Base-by-base conservation (phyloP, 1,140 invertebrate species). In the Heliconius eleuchia region DNA sequence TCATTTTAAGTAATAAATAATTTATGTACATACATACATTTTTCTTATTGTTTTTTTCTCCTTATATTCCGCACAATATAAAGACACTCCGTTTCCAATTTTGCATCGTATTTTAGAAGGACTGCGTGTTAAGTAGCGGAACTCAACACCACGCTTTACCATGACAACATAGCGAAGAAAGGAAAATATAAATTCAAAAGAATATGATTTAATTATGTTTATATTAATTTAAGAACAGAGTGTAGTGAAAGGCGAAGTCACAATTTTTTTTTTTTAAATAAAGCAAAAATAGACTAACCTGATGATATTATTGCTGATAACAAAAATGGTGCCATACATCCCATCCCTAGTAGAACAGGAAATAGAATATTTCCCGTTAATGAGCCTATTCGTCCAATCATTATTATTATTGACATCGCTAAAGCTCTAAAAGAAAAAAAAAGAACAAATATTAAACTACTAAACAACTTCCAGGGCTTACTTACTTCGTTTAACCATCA, bases 311-410 rank as follows among this genome's bases (percentile, higher is more conserved):
- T 55, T 13, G 87, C 85, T 30, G 87, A 76, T 0, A 83, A 71
- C 6, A 90, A 52, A 76, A 91, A 91, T 7, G 90, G 90, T 3
- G 84, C 86, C 89, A 91, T 91, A 76, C 90, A 91, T n/a, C 88
- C 88, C 70, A 80, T 70, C 23, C 85, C 74, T 73, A 91, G 71
- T 73, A 91, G 80, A 19, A 91, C 78, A 8, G 90, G 90, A 60
- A 91, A 91, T 30, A 91, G 60, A 34, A 91, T 83, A 77, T 87
- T 87, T 23, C 86, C 86, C 16, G 82, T 60, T 5, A 87, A 77
- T 16, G 86, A 87, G 16, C 86, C 86, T 0, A 84, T 57, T 4
- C 86, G 78, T n/a, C 86, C 86, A 13, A 86, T 13, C 80, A 87
- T 86, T 39, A 85, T 80, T 37, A 86, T 83, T 18, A 87, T 80